Evolutionary conservation across 2,888 invertebrate genomes (phyloP).

Genomic region (Campopleginae sp.): DNA sequence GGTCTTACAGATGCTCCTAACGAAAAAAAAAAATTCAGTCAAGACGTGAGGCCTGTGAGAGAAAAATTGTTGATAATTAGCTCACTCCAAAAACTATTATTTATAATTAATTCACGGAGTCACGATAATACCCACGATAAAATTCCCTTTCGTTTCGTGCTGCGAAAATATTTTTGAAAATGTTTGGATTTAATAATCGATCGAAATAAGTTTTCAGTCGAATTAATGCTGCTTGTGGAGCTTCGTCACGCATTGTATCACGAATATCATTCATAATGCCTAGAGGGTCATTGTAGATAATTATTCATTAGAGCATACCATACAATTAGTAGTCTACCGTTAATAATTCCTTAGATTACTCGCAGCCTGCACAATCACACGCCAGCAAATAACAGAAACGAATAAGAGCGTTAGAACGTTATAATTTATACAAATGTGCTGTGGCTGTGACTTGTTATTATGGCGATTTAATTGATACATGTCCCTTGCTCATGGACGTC

Average conservation of each 20-base stretch:
- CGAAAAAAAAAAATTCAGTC: background rate
- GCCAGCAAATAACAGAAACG: background rate
- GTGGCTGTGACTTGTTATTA: background rate
- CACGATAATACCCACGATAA: background rate
- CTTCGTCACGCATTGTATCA: constrained; percentile 1
- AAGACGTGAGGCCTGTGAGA: background rate
- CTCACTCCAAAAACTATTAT: background rate
- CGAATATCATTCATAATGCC: background rate
- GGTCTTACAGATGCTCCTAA: background rate
- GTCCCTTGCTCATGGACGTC: background rate
- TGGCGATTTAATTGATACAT: background rate
- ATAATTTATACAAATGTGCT: background rate
- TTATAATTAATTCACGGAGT: background rate
- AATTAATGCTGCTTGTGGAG: background rate
- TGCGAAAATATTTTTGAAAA: background rate
- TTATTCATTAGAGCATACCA: background rate
- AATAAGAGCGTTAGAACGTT: background rate
- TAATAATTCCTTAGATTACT: background rate
- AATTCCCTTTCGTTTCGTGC: background rate
- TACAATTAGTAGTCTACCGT: constrained; percentile 1
- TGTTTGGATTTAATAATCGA: background rate
- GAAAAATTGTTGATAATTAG: background rate
- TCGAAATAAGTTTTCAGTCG: background rate
- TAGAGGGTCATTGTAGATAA: background rate
- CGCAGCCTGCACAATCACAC: background rate